Base-by-base conservation (phyloP, 2,113 vertebrate species). In the Apteryx owenii region DNA sequence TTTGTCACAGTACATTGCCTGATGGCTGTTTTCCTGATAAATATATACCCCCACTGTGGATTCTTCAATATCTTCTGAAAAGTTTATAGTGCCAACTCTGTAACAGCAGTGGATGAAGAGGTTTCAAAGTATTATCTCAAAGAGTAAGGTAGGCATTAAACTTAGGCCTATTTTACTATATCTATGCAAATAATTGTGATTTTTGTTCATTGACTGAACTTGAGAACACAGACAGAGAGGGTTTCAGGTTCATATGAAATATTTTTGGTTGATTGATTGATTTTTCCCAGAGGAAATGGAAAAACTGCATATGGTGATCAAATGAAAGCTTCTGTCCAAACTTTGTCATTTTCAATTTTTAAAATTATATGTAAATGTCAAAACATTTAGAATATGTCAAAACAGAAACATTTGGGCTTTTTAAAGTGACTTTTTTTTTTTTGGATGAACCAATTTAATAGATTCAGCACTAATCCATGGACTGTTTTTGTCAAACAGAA, bases 381-480 rank as follows among this genome's bases (percentile, higher is more conserved):
- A 94, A 96, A 96, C 66, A 96, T 92, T 93, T 68, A 88, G 75
- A 95, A 79, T 17, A 36, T 82, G 76, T 88, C 85, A 96, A 91
- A 88, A 68, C 71, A 86, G 76, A 95, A 51, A 36, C 46, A 85
- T 88, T 85, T 46, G 40, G 10, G 10, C 36, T 29, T 71, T 72
- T 72, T 72, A 5, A 89, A 82, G 19, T 58, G 8, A 62, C 28
- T 1, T 6, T 7, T 61, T 91, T 65, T 65, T 68, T 68, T 0
- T 9, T 70, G 22, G 7, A 10, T 26, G 26, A 66, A 93, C 8
- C 29, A 42, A 58, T 46, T 58, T 50, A 44, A 53, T 66, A 23
- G 72, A 44, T 44, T 76, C 81, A 81, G 40, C 56, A 33, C 9
- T 58, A 66, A 71, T 53, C 40, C 78, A 87, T 6, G 38, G 33